These are phyloP conservation scores for Antechinus stuartii DNA, from an alignment of 2,113 vertebrate genomes.

Conservation along the genomic window DNA sequence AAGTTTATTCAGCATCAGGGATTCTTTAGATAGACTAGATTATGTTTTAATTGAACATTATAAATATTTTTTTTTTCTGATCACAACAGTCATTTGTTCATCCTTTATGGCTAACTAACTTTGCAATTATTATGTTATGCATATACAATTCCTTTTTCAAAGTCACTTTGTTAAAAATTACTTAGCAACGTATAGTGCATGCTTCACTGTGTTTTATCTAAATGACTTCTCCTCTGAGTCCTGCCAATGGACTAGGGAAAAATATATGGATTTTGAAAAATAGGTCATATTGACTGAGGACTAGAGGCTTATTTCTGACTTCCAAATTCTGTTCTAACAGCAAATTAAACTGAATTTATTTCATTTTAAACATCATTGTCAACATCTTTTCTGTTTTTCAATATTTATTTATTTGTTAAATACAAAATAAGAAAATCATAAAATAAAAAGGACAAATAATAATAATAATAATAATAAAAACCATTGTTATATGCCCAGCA, in stretches of 20 bases:
- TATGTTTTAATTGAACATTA: not conserved
- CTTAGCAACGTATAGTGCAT: constrained; percentile 1
- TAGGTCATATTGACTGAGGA: not conserved
- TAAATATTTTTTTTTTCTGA: not conserved
- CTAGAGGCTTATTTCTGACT: not conserved
- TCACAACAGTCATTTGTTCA: not conserved
- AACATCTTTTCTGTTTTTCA: not conserved
- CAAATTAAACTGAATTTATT: not conserved
- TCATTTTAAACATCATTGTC: not conserved
- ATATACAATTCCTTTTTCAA: not conserved
- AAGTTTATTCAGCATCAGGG: not conserved
- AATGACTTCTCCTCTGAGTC: not conserved
- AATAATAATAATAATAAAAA: too few relatives aligned
- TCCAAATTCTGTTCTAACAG: not conserved
- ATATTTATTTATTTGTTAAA: too few relatives aligned
- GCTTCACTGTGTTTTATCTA: constrained; percentile 4
- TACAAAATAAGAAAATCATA: too few relatives aligned
- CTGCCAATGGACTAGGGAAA: not conserved
- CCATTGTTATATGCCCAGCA: too few relatives aligned
- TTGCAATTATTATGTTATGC: not conserved
- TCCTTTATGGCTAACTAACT: not conserved
- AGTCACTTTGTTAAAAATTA: not conserved
- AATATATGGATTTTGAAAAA: not conserved
- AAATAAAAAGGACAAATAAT: too few relatives aligned
- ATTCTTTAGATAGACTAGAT: not conserved